Percentiles rank a stretch among this genome's conserved stretches.
Evolutionary conservation across 2,888 invertebrate genomes (phyloP).

Genomic region (Leucozona laternaria): DNA sequence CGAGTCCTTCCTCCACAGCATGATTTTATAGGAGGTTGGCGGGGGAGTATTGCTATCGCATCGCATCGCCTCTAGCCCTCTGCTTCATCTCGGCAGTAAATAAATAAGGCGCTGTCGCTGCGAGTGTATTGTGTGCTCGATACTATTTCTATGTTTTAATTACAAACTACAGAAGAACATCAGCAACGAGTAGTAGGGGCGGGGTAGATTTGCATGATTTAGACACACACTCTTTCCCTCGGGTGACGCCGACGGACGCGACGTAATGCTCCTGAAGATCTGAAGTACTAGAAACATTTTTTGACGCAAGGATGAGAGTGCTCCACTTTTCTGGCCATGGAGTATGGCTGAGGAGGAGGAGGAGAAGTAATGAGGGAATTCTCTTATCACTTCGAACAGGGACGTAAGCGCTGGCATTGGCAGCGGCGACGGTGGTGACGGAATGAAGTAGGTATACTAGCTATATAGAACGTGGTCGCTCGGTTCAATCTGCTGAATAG

Average conservation of each 20-base stretch:
- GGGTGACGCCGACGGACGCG: conserved; percentile 19
- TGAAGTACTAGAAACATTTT: conserved; percentile 31
- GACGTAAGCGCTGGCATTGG: not conserved
- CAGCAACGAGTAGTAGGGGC: not conserved
- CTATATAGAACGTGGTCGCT: not conserved
- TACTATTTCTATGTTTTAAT: conserved; percentile 74
- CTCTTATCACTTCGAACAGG: conserved; percentile 63
- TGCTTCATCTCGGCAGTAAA: conserved; percentile 55
- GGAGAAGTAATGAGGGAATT: conserved; percentile 59
- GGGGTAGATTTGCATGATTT: conserved; percentile 64
- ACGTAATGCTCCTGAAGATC: conserved; percentile 32
- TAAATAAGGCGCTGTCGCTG: conserved; percentile 55
- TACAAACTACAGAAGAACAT: conserved; percentile 63
- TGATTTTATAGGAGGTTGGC: conserved; percentile 14
- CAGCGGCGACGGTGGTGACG: not conserved
- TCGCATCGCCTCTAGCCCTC: conserved; percentile 35
- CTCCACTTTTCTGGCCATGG: not conserved
- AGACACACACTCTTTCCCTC: conserved; percentile 38
- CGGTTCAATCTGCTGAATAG: conserved; percentile 28
- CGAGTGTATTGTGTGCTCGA: conserved; percentile 58
- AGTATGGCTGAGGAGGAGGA: not conserved
- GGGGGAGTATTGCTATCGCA: conserved; percentile 15
- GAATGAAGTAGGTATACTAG: not conserved
- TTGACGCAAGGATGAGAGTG: not conserved
- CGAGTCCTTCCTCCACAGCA: conserved; percentile 24